phyloP scores from a whole-genome alignment of 2,888 invertebrate species.

The Petrolisthes cinctipes region DNA sequence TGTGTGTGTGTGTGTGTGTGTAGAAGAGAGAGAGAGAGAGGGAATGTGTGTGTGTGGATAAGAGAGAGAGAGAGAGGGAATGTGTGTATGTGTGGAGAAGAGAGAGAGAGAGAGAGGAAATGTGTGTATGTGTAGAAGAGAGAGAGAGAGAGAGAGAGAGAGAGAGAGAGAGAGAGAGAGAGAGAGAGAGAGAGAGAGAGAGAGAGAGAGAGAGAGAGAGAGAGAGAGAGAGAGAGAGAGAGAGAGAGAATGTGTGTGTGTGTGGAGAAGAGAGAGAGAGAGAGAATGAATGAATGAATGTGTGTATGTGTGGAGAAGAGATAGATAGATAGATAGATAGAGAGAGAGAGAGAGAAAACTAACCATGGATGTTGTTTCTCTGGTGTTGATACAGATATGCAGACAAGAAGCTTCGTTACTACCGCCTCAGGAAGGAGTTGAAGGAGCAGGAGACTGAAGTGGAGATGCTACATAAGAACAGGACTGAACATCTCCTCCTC shows the following conservation, averaged over 20 bases:
- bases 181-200: constrained; percentile 8
- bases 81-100: not conserved
- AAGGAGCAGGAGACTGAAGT: constrained; percentile 41
- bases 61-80: not conserved
- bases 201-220: not conserved
- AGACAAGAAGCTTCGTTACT: constrained; percentile 46
- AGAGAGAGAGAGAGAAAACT: too few species aligned
- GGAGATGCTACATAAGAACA: constrained; percentile 4
- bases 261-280: too few species aligned
- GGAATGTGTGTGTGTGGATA: too few species aligned
- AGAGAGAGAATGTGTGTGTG: too few species aligned
- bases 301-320: too few species aligned
- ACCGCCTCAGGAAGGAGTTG: constrained; percentile 14
- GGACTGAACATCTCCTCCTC: constrained; percentile 37
- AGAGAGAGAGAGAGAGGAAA: not conserved
- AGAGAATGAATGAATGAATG: too few species aligned
- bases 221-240: constrained; percentile 5
- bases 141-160: not conserved
- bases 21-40: not conserved
- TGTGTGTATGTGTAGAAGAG: not conserved
- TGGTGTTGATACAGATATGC: constrained; percentile 36
- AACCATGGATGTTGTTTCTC: too few species aligned
- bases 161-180: constrained; percentile 1
- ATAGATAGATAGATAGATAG: not conserved
- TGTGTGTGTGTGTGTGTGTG: not conserved